Conservation (phyloP, 2,797 vertebrate species). For the Oreochromis mossambicus region DNA sequence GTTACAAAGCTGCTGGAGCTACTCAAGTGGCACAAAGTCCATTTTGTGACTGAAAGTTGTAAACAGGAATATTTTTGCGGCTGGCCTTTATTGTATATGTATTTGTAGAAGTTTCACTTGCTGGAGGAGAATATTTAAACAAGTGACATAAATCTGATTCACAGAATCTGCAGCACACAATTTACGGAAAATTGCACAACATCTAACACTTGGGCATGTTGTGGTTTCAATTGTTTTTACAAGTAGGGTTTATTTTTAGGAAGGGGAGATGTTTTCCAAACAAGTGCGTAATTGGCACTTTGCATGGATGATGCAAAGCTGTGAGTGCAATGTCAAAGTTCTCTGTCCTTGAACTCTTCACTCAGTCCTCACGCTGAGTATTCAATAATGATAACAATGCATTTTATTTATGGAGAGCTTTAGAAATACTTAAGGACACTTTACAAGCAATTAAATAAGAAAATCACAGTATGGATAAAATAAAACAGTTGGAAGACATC, state of each 20-base stretch:
- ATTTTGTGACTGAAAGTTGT: not conserved
- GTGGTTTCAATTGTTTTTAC: not conserved
- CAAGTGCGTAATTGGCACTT: not conserved
- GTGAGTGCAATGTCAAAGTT: not conserved
- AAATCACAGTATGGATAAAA: not conserved
- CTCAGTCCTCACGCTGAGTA: not conserved
- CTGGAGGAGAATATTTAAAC: not conserved
- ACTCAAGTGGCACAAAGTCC: not conserved
- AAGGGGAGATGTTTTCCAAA: not conserved
- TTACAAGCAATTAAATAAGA: not conserved
- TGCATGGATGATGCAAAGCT: not conserved
- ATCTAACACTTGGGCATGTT: not conserved
- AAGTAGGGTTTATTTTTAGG: not conserved
- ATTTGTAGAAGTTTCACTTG: not conserved
- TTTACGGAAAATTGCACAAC: not conserved
- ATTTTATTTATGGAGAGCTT: not conserved
- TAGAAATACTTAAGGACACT: not conserved
- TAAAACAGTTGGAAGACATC: not conserved
- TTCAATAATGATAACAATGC: not conserved
- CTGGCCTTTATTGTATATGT: not conserved
- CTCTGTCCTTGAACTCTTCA: not conserved
- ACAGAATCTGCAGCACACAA: not conserved
- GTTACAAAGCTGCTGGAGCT: not conserved
- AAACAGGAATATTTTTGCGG: not conserved
- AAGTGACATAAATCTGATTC: not conserved